phyloP scores from a whole-genome alignment of 2,113 vertebrate genomes.

The Siniperca chuatsi region DNA sequence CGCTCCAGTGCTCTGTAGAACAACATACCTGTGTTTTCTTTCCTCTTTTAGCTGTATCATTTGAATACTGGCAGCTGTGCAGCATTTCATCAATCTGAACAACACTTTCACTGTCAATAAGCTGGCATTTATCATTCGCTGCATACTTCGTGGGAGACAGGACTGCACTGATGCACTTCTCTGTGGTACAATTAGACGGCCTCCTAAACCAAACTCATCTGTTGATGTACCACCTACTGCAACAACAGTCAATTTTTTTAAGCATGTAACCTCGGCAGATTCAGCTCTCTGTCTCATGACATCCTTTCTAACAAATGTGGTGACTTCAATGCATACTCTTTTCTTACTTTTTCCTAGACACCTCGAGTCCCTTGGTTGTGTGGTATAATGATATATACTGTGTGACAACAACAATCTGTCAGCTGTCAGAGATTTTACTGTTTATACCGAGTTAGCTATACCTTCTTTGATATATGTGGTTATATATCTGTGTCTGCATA shows the following conservation, averaged over 20 bases:
- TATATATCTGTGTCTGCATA: too few relatives aligned
- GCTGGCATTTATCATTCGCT: conserved; percentile 44
- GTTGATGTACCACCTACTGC: conserved; percentile 46
- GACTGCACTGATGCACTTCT: conserved; percentile 33
- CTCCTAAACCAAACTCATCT: conserved; percentile 15
- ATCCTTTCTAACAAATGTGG: neutral
- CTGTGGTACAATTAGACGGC: conserved; percentile 43
- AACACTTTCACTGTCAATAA: conserved; percentile 51
- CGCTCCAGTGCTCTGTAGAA: conserved; percentile 6
- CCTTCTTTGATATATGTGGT: neutral
- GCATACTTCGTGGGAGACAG: conserved; percentile 17
- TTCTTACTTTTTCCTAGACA: neutral
- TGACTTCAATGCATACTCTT: conserved; percentile 4
- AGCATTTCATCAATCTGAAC: conserved; percentile 29
- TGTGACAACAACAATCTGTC: neutral
- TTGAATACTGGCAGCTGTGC: conserved; percentile 27
- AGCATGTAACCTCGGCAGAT: conserved; percentile 5
- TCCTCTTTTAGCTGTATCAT: neutral
- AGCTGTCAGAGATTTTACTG: conserved; percentile 11
- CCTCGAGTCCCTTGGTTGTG: neutral
- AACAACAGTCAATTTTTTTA: conserved; percentile 28
- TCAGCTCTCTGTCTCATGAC: neutral
- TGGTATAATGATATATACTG: neutral
- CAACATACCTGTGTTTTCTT: neutral
- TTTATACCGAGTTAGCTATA: neutral